Conservation (phyloP, 1,140 invertebrate genomes). For the Apis florea region DNA sequence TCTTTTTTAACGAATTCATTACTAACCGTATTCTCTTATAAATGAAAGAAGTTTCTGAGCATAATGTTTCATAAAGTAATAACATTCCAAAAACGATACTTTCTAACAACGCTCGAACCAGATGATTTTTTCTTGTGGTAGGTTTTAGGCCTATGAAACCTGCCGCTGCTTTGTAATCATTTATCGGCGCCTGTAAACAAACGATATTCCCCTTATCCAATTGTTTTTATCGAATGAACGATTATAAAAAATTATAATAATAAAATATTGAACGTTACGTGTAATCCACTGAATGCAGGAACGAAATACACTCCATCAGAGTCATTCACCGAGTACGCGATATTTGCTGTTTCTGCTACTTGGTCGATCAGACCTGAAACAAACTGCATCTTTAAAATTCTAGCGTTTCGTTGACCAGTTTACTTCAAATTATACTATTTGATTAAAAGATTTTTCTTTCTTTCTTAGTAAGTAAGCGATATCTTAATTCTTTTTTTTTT, state of each 20-base stretch:
- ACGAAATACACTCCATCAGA: constrained; percentile 93
- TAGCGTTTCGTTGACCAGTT: neutral
- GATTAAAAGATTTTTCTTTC: too few species aligned
- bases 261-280: constrained; percentile 81
- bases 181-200: constrained; percentile 88
- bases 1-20: neutral
- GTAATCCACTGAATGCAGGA: constrained; percentile 94
- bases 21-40: constrained; percentile 84
- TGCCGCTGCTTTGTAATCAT: constrained; percentile 89
- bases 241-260: neutral
- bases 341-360: constrained; percentile 84
- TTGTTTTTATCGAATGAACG: neutral
- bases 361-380: constrained; percentile 85
- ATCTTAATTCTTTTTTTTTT: too few species aligned
- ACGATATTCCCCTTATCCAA: neutral
- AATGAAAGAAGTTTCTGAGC: constrained; percentile 83
- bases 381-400: constrained; percentile 3
- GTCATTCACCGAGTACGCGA: constrained; percentile 88
- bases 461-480: too few species aligned
- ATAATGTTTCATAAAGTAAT: constrained; percentile 87
- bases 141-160: constrained; percentile 93
- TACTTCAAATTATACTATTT: neutral
- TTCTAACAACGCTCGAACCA: constrained; percentile 92
- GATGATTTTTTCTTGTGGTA: constrained; percentile 88
- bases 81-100: constrained; percentile 92